A percentile compares a stretch with the other conserved stretches of the same genome.
Evolutionary conservation across 1,140 invertebrate genomes (phyloP).

Genomic region (Dinoponera quadriceps): DNA sequence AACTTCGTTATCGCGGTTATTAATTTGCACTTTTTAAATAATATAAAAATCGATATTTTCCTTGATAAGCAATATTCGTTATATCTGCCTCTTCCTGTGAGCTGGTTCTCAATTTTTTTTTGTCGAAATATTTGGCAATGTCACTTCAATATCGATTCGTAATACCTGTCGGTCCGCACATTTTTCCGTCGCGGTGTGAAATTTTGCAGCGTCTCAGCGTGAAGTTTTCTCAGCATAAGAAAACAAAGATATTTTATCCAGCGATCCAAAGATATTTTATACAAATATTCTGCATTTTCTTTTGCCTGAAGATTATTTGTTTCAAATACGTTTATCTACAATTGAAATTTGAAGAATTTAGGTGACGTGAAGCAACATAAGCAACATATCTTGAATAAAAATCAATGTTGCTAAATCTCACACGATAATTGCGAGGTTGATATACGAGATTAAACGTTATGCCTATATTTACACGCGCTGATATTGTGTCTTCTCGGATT

Average conservation of each 20-base stretch:
- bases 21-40: slow-evolving; percentile 1
- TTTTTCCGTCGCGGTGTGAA: not conserved
- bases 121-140: not conserved
- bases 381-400: too few species aligned
- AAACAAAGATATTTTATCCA: not conserved
- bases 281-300: not conserved
- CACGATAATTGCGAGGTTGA: not conserved
- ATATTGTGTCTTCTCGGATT: slow-evolving; percentile 1
- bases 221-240: not conserved
- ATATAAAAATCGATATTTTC: not conserved
- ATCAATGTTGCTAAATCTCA: not conserved
- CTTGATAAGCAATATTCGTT: not conserved
- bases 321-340: not conserved
- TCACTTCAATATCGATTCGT: slow-evolving; percentile 8
- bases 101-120: slow-evolving; percentile 6
- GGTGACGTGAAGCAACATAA: not conserved
- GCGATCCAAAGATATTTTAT: too few species aligned
- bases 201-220: not conserved
- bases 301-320: not conserved
- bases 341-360: not conserved
- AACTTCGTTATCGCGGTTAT: not conserved
- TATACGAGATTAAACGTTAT: not conserved
- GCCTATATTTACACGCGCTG: not conserved
- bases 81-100: not conserved
- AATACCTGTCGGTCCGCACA: not conserved